Evolutionary conservation across 2,888 invertebrate genomes (phyloP), one percentile per base, ranked within the genome.

Genomic region (Matsumyia berberina): DNA sequence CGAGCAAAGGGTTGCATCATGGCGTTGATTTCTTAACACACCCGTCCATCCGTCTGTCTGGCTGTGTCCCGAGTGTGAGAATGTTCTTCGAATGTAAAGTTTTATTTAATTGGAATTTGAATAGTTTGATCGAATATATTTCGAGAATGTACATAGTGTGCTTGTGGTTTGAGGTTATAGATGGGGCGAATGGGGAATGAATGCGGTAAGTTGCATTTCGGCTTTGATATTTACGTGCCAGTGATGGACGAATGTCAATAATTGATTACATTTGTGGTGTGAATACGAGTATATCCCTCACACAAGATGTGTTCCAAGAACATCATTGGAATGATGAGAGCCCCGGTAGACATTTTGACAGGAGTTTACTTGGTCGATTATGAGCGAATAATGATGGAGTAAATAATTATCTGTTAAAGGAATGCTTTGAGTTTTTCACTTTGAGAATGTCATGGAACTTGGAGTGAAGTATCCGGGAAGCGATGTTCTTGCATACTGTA

Each of bases 1-100:
- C 64, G 46, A 64, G 55, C 55, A n/a, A n/a, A 7, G 12, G 7
- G 42, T 73, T 62, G 73, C 60, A 62, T 62, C 62, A 73, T 33
- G 19, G 42, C 15, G 39, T 19, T 73, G 73, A 73, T 73, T 62
- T 73, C 62, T 42, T 53, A 73, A 72, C 39, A 42, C 51, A 46
- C n/a, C 9, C 24, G 7, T 9, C 29, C 9, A 9, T 17, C 11
- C 24, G 4, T 24, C 31, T 8, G 8, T 44, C 7, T 15, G 5
- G 35, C n/a, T n/a, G 12, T 42, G 15, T 11, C 31, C 4, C 24
- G 24, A 24, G 4, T 24, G 24, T 4, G 4, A 24, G n/a, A n/a
- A n/a, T n/a, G n/a, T n/a, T n/a, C n/a, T n/a, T 24, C 24, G 24
- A 24, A 24, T 24, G 24, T 4, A 24, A 24, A 3, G 4, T 24